Evolutionary conservation across 2,113 vertebrate genomes (phyloP), one percentile per base, ranked within the genome.

Genomic region (Crotalus viridis): DNA sequence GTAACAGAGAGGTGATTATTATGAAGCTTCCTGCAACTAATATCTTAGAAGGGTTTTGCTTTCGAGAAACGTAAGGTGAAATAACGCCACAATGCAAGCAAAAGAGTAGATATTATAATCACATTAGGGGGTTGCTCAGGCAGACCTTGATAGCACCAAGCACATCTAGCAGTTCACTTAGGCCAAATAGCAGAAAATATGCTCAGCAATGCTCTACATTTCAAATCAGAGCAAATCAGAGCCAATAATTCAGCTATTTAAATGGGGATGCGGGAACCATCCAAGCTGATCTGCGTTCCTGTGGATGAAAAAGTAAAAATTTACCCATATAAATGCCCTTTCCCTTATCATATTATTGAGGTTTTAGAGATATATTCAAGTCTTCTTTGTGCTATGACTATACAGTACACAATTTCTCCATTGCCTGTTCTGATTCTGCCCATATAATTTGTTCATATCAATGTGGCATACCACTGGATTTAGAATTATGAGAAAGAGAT

Each of bases 31-130:
- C 94, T 95, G 94, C 93, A 95, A 94, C 88, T 69, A 69, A 7
- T 48, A 92, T 81, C 39, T n/a, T 88, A 87, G 92, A 94, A 96
- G 89, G 10, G 7, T 0, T 0, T 54, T 43, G 59, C 93, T 93
- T 91, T 86, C 61, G 56, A 91, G 92, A 93, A 81, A 94, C 10
- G 91, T 85, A 96, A 85, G 28, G 89, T 92, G 89, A 93, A 90
- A 86, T 86, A 93, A 93, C 19, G 28, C 81, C 24, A 90, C 89
- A 87, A 90, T 93, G 52, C 56, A 86, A 90, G 48, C 92, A 90
- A 89, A 93, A 90, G 89, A 93, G 95, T 43, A 51, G 48, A 88
- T 94, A 96, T 95, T 61, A 94, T 43, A 95, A 90, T 74, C 94
- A 57, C 92, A 93, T 90, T 93, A 21, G 74, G 94, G 91, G 89